Percentiles rank a stretch among this genome's conserved stretches.
These are phyloP conservation scores for Falco berigora DNA, from an alignment of 2,797 vertebrate genomes.

Conservation along the genomic window DNA sequence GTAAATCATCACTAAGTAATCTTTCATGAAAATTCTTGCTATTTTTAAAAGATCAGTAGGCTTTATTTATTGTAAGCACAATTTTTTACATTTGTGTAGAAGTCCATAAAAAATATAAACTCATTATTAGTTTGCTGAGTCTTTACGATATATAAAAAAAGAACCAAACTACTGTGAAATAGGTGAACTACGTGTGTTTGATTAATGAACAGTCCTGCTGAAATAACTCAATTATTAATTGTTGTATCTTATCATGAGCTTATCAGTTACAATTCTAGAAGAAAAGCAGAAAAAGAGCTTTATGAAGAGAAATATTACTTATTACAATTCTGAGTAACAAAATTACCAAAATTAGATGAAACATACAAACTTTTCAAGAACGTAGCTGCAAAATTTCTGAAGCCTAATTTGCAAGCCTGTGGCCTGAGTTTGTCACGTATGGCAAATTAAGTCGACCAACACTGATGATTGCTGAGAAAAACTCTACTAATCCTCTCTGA, in stretches of 20 bases:
- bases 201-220: neutral
- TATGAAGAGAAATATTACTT: neutral
- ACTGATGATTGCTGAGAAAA: neutral
- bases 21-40: no score
- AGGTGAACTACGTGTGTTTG: neutral
- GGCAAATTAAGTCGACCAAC: neutral
- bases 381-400: neutral
- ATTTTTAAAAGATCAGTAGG: no score
- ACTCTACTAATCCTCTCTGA: neutral
- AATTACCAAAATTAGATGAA: neutral
- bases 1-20: no score
- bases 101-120: slow-evolving; percentile 18
- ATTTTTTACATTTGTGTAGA: neutral
- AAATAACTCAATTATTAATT: neutral
- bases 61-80: neutral
- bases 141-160: neutral
- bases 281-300: neutral
- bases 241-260: neutral
- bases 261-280: neutral
- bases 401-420: neutral
- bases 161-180: neutral
- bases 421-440: rapidly evolving
- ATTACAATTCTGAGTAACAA: neutral
- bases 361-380: neutral
- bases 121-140: neutral